Evolutionary conservation across 2,113 vertebrate genomes (phyloP).

Genomic region (Excalfactoria chinensis): DNA sequence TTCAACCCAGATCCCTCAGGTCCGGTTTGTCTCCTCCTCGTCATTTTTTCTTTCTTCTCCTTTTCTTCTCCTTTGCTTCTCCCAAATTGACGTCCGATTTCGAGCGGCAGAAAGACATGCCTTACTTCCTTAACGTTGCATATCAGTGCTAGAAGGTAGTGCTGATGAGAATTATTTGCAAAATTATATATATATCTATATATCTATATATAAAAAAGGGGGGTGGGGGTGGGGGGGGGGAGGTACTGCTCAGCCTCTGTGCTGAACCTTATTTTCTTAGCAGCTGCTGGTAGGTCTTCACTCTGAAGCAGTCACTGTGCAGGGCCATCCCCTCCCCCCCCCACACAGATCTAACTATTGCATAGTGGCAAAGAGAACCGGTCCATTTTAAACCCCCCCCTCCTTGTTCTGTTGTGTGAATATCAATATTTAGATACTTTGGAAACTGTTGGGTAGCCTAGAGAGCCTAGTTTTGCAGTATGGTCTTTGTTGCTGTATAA

Average conservation of each 20-base stretch:
- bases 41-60: background rate
- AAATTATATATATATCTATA: slow-evolving; percentile 49
- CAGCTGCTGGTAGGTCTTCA: slow-evolving; percentile 51
- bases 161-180: slow-evolving; percentile 41
- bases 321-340: slow-evolving; percentile 18
- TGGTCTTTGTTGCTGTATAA: slow-evolving; percentile 51
- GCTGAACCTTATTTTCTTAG: slow-evolving; percentile 63
- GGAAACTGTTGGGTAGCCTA: background rate
- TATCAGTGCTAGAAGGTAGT: slow-evolving; percentile 13
- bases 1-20: slow-evolving; percentile 30
- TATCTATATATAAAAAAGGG: slow-evolving; percentile 55
- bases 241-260: background rate
- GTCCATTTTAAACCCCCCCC: slow-evolving; percentile 79
- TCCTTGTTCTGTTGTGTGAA: slow-evolving; percentile 53
- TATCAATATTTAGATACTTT: slow-evolving; percentile 57
- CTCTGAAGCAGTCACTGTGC: slow-evolving; percentile 57
- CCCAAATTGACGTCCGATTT: background rate
- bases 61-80: background rate
- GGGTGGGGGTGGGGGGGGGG: background rate
- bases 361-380: slow-evolving; percentile 79
- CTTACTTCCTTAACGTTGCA: slow-evolving; percentile 18
- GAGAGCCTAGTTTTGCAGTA: slow-evolving; percentile 38
- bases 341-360: slow-evolving; percentile 72
- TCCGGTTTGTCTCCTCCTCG: background rate
- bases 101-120: slow-evolving; percentile 42